Conservation (phyloP, 2,113 vertebrate genomes). For the Ochotona curzoniae region DNA sequence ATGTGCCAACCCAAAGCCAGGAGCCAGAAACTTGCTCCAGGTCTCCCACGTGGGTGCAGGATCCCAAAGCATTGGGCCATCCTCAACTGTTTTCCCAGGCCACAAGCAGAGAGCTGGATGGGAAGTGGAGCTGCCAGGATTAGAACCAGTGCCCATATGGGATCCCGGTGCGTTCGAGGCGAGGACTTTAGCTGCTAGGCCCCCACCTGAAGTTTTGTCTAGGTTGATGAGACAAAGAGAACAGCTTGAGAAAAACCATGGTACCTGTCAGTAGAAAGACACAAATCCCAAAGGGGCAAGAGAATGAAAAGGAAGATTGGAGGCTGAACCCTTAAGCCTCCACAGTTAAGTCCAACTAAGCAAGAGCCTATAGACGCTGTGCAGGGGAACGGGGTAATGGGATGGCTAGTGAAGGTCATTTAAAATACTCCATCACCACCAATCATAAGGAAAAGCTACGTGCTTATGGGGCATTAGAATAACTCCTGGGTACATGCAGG, state of each 20-base stretch:
- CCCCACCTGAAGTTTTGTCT: not conserved
- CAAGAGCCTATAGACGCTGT: not conserved
- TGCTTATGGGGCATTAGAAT: not conserved
- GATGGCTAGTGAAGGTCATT: not conserved
- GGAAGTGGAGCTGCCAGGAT: too few species aligned
- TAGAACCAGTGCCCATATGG: too few species aligned
- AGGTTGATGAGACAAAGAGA: not conserved
- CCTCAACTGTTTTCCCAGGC: too few species aligned
- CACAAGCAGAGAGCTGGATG: too few species aligned
- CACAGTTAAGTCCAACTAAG: not conserved
- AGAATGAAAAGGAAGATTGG: not conserved
- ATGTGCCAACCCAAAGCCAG: too few species aligned
- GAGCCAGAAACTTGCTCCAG: too few species aligned
- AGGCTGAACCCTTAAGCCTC: not conserved
- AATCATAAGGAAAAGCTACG: not conserved
- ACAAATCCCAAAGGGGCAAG: not conserved
- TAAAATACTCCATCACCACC: not conserved
- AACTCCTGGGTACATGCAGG: rapidly evolving
- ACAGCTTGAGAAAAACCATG: not conserved
- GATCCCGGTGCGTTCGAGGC: too few species aligned
- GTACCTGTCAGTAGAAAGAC: not conserved
- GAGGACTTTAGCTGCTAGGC: too few species aligned
- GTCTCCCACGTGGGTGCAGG: too few species aligned
- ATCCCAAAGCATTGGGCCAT: too few species aligned
- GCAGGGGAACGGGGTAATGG: rapidly evolving